A percentile compares a stretch with the other conserved stretches of the same genome.
phyloP scores from a whole-genome alignment of 2,888 invertebrate species.

The Dryococelus australis region DNA sequence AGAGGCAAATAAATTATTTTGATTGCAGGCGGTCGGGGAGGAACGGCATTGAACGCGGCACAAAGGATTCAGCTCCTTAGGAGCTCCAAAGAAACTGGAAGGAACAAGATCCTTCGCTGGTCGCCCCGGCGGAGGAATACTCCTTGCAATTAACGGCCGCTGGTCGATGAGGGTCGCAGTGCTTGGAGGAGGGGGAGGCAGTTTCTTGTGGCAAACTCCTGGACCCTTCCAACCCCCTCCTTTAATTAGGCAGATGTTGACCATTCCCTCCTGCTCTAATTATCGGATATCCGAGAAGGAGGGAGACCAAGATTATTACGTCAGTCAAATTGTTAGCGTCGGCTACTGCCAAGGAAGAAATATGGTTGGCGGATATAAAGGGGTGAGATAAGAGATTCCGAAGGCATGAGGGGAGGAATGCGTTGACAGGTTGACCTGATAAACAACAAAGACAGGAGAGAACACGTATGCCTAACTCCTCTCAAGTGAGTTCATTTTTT shows the following conservation, averaged over 20 bases:
- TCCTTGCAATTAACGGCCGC: background rate
- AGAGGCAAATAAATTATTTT: constrained; percentile 16
- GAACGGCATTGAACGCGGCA: background rate
- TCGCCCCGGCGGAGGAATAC: background rate
- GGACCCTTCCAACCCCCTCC: background rate
- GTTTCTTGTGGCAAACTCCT: background rate
- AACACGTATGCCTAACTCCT: background rate
- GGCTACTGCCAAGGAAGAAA: background rate
- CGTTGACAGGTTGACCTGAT: background rate
- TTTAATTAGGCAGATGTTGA: constrained; percentile 25
- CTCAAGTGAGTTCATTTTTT: no score
- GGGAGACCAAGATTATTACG: constrained; percentile 18
- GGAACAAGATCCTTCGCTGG: background rate
- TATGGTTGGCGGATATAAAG: background rate
- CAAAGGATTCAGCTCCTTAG: background rate
- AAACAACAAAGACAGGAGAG: background rate
- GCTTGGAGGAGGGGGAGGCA: background rate
- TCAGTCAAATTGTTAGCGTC: constrained; percentile 22
- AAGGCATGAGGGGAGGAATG: background rate
- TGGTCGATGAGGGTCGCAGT: background rate
- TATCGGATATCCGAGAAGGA: constrained; percentile 25
- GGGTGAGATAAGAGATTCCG: background rate
- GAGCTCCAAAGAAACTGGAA: background rate
- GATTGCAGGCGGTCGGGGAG: background rate
- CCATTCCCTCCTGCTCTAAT: constrained; percentile 2